Evolutionary conservation across 2,888 invertebrate genomes (phyloP), one percentile per base, ranked within the genome.

Genomic region (Pseudococcus viburni): DNA sequence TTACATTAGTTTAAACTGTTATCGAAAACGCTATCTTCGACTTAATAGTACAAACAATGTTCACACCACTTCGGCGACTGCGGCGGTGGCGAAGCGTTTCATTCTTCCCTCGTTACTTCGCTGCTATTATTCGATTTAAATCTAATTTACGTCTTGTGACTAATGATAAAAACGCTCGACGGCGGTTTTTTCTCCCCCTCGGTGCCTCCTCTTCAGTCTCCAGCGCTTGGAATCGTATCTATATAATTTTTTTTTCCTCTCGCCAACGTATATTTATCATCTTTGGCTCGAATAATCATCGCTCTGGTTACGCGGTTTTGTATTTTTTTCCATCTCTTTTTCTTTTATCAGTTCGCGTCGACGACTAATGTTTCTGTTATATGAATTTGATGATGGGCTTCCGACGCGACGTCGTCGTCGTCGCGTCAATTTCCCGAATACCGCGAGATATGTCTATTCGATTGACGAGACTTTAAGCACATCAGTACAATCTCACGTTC

Each of bases 1-100:
- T 87, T 77, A 87, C 87, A 87, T 87, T 77, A 87, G 73, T 87
- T 87, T 87, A 87, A 87, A 87, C 73, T 87, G 87, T 87, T 87
- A 87, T 87, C 87, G 87, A 77, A 87, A 87, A 87, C 77, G 73
- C 77, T 77, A 87, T 87, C 87, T 87, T 87, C 42, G 87, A 87
- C 87, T 87, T 87, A 87, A 87, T 87, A 87, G 87, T 77, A 33
- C 86, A 86, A 86, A 87, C 87, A 87, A 87, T 77, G 87, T 87
- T 87, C 77, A 87, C 87, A 77, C 87, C 87, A 77, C 87, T 80
- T 73, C 77, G 77, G 87, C 87, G 26, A 33, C 26, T 33, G 26
- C 26, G 26, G 26, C 26, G 26, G 26, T 33, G 26, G 26, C 26
- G 26, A 33, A 33, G 33, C 22, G 51, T 64, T 64, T 64, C 59